Evolutionary conservation across 2,797 vertebrate genomes (phyloP).

Genomic region (Sandelia bainsii): DNA sequence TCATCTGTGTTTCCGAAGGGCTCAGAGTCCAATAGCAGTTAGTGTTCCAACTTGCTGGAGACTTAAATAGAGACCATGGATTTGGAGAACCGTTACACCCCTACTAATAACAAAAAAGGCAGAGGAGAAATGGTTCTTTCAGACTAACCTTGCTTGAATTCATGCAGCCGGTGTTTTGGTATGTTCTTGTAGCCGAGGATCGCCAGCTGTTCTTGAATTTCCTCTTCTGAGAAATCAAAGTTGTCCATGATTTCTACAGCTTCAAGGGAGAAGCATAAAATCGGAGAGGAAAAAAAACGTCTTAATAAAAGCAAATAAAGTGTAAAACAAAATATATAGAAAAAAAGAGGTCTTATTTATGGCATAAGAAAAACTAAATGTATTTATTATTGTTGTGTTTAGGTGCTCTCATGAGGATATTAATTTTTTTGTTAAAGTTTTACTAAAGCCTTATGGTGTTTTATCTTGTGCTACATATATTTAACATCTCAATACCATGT

Average conservation of each 20-base stretch:
- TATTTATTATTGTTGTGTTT: background rate
- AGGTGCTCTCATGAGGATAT: too few species aligned
- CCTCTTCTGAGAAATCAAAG: conserved; percentile 84
- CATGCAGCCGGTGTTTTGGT: conserved; percentile 73
- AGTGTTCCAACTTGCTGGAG: too few species aligned
- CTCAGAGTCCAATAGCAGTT: too few species aligned
- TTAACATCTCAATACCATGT: too few species aligned
- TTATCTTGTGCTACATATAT: background rate
- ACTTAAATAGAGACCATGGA: too few species aligned
- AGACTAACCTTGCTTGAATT: conserved; percentile 82
- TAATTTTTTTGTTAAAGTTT: background rate
- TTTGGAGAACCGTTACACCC: too few species aligned
- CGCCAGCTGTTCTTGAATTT: conserved; percentile 80
- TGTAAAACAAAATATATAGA: background rate
- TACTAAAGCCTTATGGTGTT: background rate
- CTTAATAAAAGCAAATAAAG: background rate
- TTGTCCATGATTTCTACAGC: conserved; percentile 70
- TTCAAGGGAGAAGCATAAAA: background rate
- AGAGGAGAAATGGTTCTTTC: background rate
- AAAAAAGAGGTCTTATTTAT: background rate
- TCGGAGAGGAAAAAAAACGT: background rate
- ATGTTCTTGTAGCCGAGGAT: conserved; percentile 82
- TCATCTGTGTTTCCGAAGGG: too few species aligned
- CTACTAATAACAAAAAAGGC: too few species aligned
- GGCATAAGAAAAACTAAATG: background rate